Evolutionary conservation across 2,113 vertebrate genomes (phyloP).

Genomic region (Callopanchax toddi): DNA sequence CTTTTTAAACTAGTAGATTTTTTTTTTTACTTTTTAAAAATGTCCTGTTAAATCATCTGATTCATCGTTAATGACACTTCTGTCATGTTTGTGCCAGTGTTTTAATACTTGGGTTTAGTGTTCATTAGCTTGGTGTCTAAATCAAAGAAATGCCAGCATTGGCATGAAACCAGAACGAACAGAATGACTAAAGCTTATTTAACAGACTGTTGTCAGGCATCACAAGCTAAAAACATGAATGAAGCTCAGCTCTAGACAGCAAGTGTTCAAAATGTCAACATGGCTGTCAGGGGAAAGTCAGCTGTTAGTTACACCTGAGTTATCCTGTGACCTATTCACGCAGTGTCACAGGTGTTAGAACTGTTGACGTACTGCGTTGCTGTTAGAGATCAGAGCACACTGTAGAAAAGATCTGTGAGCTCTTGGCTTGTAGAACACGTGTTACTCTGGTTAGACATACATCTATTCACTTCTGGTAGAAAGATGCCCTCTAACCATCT

Average conservation of each 20-base stretch:
- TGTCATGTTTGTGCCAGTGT: not conserved
- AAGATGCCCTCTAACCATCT: not conserved
- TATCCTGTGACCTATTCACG: conserved; percentile 34
- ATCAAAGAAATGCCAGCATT: not conserved
- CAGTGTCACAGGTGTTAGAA: conserved; percentile 38
- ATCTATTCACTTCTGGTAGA: not conserved
- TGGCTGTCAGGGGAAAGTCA: conserved; percentile 11
- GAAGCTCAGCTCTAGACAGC: not conserved
- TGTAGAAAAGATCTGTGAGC: conserved; percentile 6
- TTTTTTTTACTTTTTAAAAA: too few species aligned
- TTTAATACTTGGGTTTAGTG: not conserved
- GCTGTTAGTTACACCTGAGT: conserved; percentile 25
- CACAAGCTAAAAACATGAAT: not conserved
- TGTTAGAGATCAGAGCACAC: conserved; percentile 8
- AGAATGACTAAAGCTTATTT: not conserved
- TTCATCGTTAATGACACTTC: not conserved
- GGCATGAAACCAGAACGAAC: not conserved
- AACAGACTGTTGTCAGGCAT: not conserved
- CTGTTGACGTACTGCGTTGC: conserved; percentile 5
- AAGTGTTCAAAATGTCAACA: not conserved
- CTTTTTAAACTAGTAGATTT: too few species aligned
- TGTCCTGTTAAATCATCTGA: too few species aligned
- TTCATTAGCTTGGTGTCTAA: not conserved
- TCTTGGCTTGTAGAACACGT: not conserved
- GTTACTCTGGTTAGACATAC: too few species aligned